A percentile compares a stretch with the other conserved stretches of the same genome.
These are phyloP conservation scores for Gymnogyps californianus DNA, from an alignment of 2,113 vertebrate genomes.

Conservation along the genomic window DNA sequence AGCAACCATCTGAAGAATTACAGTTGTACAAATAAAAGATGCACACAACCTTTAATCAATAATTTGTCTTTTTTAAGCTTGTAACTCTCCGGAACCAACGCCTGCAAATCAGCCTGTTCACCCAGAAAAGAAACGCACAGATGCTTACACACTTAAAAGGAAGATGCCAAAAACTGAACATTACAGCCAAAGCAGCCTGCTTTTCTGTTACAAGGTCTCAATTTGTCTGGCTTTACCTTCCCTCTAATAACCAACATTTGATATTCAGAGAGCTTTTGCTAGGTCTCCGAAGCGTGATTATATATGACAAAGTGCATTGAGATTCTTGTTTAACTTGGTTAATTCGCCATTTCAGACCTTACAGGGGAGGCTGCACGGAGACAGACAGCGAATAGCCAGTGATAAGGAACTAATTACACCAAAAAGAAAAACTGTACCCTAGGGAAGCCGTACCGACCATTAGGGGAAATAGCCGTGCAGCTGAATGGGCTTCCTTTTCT, in stretches of 20 bases:
- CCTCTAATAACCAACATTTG: not conserved
- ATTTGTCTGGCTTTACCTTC: not conserved
- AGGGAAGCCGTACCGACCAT: not conserved
- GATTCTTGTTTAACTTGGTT: not conserved
- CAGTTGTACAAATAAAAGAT: not conserved
- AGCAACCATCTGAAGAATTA: not conserved
- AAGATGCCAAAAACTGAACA: not conserved
- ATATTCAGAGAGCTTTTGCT: not conserved
- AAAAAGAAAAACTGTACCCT: not conserved
- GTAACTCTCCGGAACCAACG: not conserved
- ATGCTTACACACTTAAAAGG: rapidly evolving
- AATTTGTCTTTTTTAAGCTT: not conserved
- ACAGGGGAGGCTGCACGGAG: not conserved
- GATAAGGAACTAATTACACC: not conserved
- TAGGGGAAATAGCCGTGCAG: not conserved
- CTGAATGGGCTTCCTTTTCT: not conserved
- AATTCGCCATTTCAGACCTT: not conserved
- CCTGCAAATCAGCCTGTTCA: not conserved
- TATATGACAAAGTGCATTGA: not conserved
- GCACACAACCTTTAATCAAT: not conserved
- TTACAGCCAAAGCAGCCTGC: not conserved
- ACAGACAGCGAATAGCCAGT: not conserved
- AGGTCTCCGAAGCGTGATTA: not conserved
- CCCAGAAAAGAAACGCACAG: not conserved
- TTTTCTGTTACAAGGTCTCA: not conserved